Conservation (phyloP, 2,113 vertebrate species). For the Paedocypris sp. region DNA sequence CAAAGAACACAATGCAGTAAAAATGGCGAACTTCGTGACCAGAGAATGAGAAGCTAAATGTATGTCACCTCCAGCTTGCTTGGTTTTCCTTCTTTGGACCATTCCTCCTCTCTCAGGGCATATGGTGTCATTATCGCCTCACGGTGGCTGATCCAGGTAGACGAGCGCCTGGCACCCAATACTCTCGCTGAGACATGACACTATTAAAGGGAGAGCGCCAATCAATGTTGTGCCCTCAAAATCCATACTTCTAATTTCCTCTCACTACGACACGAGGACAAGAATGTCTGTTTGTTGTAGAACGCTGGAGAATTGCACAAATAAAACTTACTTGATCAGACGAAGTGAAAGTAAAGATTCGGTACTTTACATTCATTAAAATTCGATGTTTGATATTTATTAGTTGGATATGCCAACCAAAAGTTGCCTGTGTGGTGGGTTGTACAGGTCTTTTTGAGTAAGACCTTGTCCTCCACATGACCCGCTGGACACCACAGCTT, state of each 20-base stretch:
- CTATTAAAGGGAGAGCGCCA: constrained; percentile 3
- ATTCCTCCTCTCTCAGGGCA: background rate
- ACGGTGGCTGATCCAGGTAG: background rate
- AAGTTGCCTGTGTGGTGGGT: too few relatives aligned
- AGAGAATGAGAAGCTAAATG: constrained; percentile 1
- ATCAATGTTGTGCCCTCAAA: background rate
- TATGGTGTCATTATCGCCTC: background rate
- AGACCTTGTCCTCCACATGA: too few relatives aligned
- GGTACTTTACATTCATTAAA: too few relatives aligned
- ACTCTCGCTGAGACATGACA: constrained; percentile 20
- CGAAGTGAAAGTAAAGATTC: too few relatives aligned
- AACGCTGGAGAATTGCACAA: too few relatives aligned
- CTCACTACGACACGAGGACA: background rate
- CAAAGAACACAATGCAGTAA: too few relatives aligned
- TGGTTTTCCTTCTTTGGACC: background rate
- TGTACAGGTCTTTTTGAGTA: too few relatives aligned
- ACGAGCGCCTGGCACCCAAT: background rate
- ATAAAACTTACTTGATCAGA: too few relatives aligned
- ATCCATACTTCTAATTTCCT: constrained; percentile 9
- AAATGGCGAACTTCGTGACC: background rate
- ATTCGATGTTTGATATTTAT: too few relatives aligned
- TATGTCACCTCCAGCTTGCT: constrained; percentile 8
- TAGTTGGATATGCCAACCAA: too few relatives aligned
- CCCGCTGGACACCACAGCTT: too few relatives aligned
- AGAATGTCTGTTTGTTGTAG: background rate